These are phyloP conservation scores for Nematostella vectensis DNA, from an alignment of 92 coral and sea anemone species.

Conservation along the genomic window DNA sequence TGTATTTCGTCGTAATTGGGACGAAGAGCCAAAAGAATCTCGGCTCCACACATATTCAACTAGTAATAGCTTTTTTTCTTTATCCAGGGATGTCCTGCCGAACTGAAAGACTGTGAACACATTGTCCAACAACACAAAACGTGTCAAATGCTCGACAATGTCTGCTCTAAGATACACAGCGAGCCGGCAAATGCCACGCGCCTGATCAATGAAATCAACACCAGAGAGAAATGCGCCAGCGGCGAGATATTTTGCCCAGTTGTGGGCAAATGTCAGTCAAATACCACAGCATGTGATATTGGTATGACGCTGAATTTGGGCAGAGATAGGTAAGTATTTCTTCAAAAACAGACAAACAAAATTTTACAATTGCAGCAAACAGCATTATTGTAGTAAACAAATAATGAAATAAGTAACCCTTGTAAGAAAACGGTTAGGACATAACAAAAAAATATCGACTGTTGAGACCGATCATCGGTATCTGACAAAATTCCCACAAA, in stretches of 20 bases:
- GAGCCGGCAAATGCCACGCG: background rate
- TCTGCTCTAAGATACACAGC: background rate
- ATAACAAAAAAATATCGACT: too few relatives aligned
- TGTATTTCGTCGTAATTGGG: too few relatives aligned
- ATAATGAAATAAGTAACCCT: too few relatives aligned
- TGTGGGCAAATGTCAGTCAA: background rate
- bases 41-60: background rate
- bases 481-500: too few relatives aligned
- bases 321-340: too few relatives aligned
- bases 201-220: background rate
- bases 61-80: background rate
- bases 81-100: conserved; percentile 2
- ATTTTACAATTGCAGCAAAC: too few relatives aligned
- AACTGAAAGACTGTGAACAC: conserved; percentile 7
- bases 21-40: background rate
- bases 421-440: too few relatives aligned
- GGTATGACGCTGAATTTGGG: background rate
- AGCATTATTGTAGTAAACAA: too few relatives aligned
- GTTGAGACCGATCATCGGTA: too few relatives aligned
- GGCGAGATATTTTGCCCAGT: conserved; percentile 1
- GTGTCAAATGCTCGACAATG: conserved; percentile 3
- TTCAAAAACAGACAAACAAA: too few relatives aligned
- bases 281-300: conserved; percentile 2
- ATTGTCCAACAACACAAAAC: background rate
- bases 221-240: background rate